Evolutionary conservation across 37 sponge, comb jelly and placozoan species (phyloP), one percentile per base, ranked within the genome.

Genomic region (Dysidea cf. avara): DNA sequence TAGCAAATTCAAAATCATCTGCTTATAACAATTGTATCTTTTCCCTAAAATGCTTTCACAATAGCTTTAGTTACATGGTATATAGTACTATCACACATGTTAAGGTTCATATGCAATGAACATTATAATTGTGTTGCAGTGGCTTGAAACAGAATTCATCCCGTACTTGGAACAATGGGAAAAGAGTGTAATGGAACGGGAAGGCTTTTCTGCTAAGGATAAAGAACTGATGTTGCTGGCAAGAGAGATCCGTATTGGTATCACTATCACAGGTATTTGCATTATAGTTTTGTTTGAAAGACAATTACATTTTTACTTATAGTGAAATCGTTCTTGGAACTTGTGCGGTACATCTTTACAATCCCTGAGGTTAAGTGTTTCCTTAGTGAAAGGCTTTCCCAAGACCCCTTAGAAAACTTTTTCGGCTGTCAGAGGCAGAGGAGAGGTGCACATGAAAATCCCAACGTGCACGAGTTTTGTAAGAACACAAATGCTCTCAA

Each of bases 401-500:
- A 79, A 40, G 80, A 79, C 36, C 80, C 71, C 0, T 37, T 79
- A 3, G 80, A 79, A 64, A 79, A 79, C 39, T 79, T 79, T 43
- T 79, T 79, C 47, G 80, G 80, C 46, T 62, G 52, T 53, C 80
- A 79, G 37, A 18, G 80, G 34, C 81, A 80, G 51, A 21, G 60
- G 21, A 72, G 81, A 34, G 56, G 72, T 20, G 63, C 66, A 37
- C 40, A 63, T n/a, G n/a, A n/a, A n/a, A n/a, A n/a, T n/a, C n/a
- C n/a, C n/a, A n/a, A n/a, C n/a, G n/a, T n/a, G n/a, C 26, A 70
- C 60, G 72, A 80, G 56, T 79, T 79, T 40, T 56, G 69, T 33
- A 29, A 79, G 33, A 79, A 80, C 39, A 80, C 71, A 33, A 71
- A 80, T 34, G 81, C 81, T 22, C 64, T 80, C 3, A 17, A 71